Evolutionary conservation across 2,113 vertebrate species (phyloP).

Genomic region (Halichoerus grypus): DNA sequence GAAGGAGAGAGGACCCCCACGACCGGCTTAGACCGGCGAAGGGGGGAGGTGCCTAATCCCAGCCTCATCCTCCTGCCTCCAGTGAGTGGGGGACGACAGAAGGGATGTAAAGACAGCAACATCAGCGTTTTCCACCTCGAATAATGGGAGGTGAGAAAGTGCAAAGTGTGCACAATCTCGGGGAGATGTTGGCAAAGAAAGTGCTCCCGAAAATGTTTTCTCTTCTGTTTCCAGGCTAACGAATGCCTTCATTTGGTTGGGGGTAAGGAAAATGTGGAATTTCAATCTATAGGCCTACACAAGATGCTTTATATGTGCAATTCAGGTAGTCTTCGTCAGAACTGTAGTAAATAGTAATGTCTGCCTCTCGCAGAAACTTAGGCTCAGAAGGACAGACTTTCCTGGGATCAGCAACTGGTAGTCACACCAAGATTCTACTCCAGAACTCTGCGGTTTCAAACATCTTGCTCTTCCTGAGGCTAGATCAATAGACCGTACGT

Average conservation of each 20-base stretch:
- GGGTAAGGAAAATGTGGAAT: not conserved
- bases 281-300: not conserved
- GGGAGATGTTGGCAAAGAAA: not conserved
- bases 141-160: not conserved
- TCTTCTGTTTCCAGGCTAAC: not conserved
- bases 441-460: no score
- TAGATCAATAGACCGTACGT: not conserved
- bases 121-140: not conserved
- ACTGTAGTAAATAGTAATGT: not conserved
- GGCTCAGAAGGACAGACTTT: not conserved
- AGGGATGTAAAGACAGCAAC: fast-evolving
- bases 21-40: not conserved
- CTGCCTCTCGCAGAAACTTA: not conserved
- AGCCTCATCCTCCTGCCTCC: not conserved
- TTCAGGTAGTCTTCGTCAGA: not conserved
- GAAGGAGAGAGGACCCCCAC: not conserved
- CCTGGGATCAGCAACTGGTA: not conserved
- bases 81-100: no score
- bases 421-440: no score
- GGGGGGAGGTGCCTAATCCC: not conserved
- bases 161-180: not conserved
- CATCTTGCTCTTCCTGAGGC: not conserved
- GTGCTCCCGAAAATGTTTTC: not conserved
- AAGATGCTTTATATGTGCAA: not conserved
- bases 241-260: not conserved